These are phyloP conservation scores for Ctenopoma kingsleyae DNA, from an alignment of 2,797 vertebrate genomes.

Conservation along the genomic window DNA sequence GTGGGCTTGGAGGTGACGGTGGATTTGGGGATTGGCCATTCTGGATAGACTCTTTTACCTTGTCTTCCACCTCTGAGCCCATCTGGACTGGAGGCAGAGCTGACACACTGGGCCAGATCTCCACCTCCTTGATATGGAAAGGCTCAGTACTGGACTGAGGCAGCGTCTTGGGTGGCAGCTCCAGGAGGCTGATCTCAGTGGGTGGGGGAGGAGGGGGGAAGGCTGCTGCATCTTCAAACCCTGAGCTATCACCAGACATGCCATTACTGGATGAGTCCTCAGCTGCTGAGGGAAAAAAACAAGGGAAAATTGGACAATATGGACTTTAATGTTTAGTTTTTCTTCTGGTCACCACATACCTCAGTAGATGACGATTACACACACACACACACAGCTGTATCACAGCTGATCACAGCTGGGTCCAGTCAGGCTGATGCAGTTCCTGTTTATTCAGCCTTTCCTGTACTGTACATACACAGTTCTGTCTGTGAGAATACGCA, in stretches of 20 bases:
- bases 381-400: constrained; percentile 27
- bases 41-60: constrained; percentile 74
- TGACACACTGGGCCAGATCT: constrained; percentile 83
- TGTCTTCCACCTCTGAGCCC: constrained; percentile 59
- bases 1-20: constrained; percentile 60
- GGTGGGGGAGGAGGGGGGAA: constrained; percentile 88
- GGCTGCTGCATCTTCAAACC: constrained; percentile 84
- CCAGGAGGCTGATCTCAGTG: constrained; percentile 89
- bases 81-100: constrained; percentile 79
- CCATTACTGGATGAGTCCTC: constrained; percentile 87
- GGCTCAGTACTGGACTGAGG: constrained; percentile 71
- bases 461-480: constrained; percentile 39
- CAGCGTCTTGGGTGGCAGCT: constrained; percentile 86
- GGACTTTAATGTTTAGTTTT: constrained; percentile 50
- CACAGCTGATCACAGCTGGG: constrained; percentile 67
- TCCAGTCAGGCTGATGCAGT: constrained; percentile 67
- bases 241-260: constrained; percentile 78
- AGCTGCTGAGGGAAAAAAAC: constrained; percentile 71
- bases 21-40: constrained; percentile 79
- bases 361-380: constrained; percentile 30
- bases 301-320: constrained; percentile 31
- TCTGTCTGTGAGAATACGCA: constrained; percentile 36
- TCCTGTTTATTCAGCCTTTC: constrained; percentile 77
- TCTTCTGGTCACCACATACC: constrained; percentile 26
- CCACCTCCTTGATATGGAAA: constrained; percentile 85